These are phyloP conservation scores for Oryzias melastigma DNA, from an alignment of 2,113 vertebrate species.

Conservation along the genomic window DNA sequence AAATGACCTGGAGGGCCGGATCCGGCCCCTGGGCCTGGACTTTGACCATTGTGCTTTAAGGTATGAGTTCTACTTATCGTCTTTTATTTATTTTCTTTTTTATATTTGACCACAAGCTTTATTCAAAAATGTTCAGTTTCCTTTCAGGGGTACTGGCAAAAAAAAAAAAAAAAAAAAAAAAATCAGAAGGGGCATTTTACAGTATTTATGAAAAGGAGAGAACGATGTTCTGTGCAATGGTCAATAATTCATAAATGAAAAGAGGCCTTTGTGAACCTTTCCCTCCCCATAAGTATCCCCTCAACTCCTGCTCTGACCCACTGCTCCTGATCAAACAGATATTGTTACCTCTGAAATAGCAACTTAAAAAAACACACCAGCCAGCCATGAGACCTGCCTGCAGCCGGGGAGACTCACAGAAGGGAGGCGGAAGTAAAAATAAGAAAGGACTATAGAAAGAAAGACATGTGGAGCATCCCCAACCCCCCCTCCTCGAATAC, in stretches of 20 bases:
- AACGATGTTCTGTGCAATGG: slow-evolving; percentile 54
- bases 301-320: slow-evolving; percentile 50
- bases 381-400: slow-evolving; percentile 71
- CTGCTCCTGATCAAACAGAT: slow-evolving; percentile 81
- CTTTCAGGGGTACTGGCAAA: slow-evolving; percentile 12
- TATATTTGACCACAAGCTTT: slow-evolving; percentile 4
- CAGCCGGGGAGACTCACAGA: slow-evolving; percentile 64
- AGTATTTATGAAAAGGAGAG: slow-evolving; percentile 63
- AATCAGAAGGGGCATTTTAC: slow-evolving; percentile 41
- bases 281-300: slow-evolving; percentile 18
- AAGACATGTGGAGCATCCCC: neutral
- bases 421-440: slow-evolving; percentile 3
- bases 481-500: neutral
- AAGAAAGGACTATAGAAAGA: slow-evolving; percentile 8
- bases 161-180: slow-evolving; percentile 3
- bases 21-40: no score
- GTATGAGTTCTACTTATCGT: neutral
- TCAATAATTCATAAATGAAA: slow-evolving; percentile 83
- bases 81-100: neutral
- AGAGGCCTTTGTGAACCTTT: slow-evolving; percentile 77
- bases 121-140: slow-evolving; percentile 24
- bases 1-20: no score
- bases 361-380: slow-evolving; percentile 74
- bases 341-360: slow-evolving; percentile 84
- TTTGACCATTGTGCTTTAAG: neutral